A percentile compares a stretch with the other conserved stretches of the same genome.
Conservation (phyloP, 92 coral and sea anemone genomes). For the Zoanthus gigantus region DNA sequence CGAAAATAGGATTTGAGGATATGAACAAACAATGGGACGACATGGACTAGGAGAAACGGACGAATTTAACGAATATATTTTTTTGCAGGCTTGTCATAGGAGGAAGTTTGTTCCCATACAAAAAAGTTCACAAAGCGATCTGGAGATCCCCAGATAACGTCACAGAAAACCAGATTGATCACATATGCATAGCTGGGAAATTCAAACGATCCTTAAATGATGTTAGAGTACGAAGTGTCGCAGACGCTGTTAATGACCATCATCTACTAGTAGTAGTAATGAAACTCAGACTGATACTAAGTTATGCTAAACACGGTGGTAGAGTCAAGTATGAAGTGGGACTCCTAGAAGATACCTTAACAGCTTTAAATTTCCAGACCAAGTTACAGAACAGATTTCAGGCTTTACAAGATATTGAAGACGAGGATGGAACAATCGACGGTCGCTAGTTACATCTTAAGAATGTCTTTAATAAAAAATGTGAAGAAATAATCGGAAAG, state of each 20-base stretch:
- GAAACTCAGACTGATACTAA: neutral
- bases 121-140: neutral
- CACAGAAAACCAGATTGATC: neutral
- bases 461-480: neutral
- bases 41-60: slow-evolving; percentile 1
- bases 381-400: neutral
- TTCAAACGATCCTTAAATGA: neutral
- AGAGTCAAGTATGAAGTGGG: neutral
- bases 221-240: neutral
- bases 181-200: neutral
- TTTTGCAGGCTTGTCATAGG: neutral
- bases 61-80: neutral
- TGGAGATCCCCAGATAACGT: neutral
- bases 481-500: neutral
- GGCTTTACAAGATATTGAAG: neutral
- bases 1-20: slow-evolving; percentile 19
- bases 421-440: neutral
- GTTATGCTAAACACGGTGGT: neutral
- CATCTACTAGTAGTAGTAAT: neutral
- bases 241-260: neutral
- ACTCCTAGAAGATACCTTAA: neutral
- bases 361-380: neutral
- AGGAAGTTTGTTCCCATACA: neutral
- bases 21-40: neutral
- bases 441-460: neutral